Conservation (phyloP, 92 coral and sea anemone genomes). For the Bergia sp. region DNA sequence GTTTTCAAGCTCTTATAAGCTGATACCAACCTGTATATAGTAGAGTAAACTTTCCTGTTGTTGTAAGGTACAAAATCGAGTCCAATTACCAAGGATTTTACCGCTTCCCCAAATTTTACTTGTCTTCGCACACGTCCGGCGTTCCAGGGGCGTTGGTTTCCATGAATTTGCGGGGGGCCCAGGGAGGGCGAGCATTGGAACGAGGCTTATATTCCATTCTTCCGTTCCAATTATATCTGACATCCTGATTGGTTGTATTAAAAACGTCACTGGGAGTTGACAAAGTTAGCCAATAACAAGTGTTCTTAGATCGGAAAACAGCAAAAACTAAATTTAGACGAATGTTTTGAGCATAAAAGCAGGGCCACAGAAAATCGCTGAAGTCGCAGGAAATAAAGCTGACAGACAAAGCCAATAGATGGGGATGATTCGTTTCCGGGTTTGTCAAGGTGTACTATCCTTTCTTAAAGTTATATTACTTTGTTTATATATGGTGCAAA, state of each 20-base stretch:
- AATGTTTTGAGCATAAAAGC: constrained; percentile 37
- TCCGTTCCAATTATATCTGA: constrained; percentile 42
- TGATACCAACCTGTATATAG: constrained; percentile 32
- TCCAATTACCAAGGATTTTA: constrained; percentile 33
- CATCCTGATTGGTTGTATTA: constrained; percentile 57
- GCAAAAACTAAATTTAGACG: constrained; percentile 59
- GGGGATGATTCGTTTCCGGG: background rate
- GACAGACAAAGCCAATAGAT: too few relatives aligned
- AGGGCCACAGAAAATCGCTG: background rate
- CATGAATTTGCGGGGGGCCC: constrained; percentile 83
- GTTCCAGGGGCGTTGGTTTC: constrained; percentile 96
- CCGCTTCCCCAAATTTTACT: constrained; percentile 55
- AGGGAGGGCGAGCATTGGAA: constrained; percentile 69
- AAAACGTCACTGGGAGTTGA: constrained; percentile 23
- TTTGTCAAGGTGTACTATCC: background rate
- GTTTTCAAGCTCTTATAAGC: background rate
- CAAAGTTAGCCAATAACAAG: constrained; percentile 52
- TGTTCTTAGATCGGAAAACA: constrained; percentile 26
- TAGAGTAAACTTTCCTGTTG: background rate
- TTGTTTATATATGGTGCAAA: too few relatives aligned
- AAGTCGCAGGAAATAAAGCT: background rate
- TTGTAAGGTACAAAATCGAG: constrained; percentile 16
- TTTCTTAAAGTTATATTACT: too few relatives aligned
- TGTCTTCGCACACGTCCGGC: constrained; percentile 78
- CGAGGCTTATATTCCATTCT: constrained; percentile 56